phyloP scores from a whole-genome alignment of 2,888 invertebrate genomes.

The Hirtodrosophila duncani region DNA sequence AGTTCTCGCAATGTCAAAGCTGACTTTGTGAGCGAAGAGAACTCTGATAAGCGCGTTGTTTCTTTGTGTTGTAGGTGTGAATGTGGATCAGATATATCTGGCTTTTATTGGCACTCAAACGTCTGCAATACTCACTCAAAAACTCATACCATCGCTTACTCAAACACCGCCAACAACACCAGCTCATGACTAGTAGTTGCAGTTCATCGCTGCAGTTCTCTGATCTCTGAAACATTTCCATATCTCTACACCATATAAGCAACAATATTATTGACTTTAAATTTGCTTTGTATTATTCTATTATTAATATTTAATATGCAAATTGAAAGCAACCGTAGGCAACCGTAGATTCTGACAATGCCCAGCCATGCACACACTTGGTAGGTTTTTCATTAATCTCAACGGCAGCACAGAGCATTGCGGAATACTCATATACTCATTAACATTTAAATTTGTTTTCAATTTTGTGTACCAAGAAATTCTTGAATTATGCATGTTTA shows the following conservation, averaged over 20 bases:
- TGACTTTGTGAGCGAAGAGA: too few species aligned
- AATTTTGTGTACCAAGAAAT: constrained; percentile 55
- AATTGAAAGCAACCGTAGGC: constrained; percentile 41
- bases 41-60: too few species aligned
- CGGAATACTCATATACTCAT: constrained; percentile 61
- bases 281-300: constrained; percentile 31
- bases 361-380: constrained; percentile 5
- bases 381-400: constrained; percentile 57
- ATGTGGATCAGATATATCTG: too few species aligned
- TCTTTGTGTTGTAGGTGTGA: too few species aligned
- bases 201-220: too few species aligned
- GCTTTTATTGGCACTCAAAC: too few species aligned
- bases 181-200: too few species aligned
- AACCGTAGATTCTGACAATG: neutral
- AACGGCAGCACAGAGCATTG: constrained; percentile 39
- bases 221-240: too few species aligned
- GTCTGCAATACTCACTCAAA: too few species aligned
- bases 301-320: constrained; percentile 53
- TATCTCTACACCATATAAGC: constrained; percentile 1
- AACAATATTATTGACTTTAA: constrained; percentile 22
- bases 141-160: neutral
- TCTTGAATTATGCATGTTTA: constrained; percentile 20
- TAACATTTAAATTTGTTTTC: constrained; percentile 73
- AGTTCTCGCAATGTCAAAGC: too few species aligned
- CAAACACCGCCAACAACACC: too few species aligned